Evolutionary conservation across 1,140 invertebrate genomes (phyloP).

Genomic region (Hylyphantes graminicola): DNA sequence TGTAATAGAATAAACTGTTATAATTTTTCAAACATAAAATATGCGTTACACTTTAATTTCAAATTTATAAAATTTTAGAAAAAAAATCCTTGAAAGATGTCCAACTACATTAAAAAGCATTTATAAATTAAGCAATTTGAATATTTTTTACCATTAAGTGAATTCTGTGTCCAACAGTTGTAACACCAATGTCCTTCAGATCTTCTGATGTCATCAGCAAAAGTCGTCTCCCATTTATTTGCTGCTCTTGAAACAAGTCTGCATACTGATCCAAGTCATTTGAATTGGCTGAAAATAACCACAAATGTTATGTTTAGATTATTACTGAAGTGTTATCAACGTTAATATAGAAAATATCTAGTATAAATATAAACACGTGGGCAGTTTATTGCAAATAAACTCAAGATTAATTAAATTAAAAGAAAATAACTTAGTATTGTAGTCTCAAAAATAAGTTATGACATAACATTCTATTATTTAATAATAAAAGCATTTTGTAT

Average conservation of each 20-base stretch:
- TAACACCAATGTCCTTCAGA: constrained; percentile 67
- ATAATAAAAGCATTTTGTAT: too few relatives aligned
- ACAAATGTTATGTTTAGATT: too few relatives aligned
- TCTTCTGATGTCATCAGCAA: constrained; percentile 66
- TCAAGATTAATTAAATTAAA: too few relatives aligned
- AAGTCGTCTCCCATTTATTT: constrained; percentile 68
- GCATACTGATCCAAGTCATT: constrained; percentile 66
- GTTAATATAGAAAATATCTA: too few relatives aligned
- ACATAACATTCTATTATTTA: too few relatives aligned
- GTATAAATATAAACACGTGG: too few relatives aligned
- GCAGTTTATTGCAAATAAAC: too few relatives aligned
- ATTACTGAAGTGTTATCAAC: too few relatives aligned
- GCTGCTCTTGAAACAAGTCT: constrained; percentile 66
- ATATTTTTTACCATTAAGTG: constrained; percentile 63
- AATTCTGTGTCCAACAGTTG: constrained; percentile 67
- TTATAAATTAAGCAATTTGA: background rate
- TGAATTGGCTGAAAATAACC: constrained; percentile 61
- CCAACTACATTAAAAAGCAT: background rate
- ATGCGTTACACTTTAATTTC: background rate
- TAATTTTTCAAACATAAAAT: background rate
- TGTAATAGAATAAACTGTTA: background rate
- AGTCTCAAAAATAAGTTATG: too few relatives aligned
- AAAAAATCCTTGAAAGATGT: too few relatives aligned
- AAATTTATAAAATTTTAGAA: background rate
- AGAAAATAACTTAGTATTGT: too few relatives aligned